Conservation (phyloP, 2,888 invertebrate species). For the Cyaniris semiargus region DNA sequence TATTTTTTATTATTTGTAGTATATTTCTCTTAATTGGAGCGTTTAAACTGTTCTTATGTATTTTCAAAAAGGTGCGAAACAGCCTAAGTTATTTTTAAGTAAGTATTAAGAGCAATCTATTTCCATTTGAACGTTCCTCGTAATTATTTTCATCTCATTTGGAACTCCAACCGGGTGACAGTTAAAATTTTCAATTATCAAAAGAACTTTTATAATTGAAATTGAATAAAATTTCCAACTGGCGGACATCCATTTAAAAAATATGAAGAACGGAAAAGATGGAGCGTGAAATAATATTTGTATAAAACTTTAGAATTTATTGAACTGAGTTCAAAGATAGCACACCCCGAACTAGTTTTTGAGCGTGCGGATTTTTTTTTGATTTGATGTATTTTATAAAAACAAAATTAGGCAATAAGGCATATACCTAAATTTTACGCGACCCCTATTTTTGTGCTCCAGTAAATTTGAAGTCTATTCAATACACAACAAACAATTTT, state of each 20-base stretch:
- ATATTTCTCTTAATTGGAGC: no score
- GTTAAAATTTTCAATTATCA: slow-evolving; percentile 1
- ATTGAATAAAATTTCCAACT: slow-evolving; percentile 7
- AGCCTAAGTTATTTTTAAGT: neutral
- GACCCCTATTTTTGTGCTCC: no score
- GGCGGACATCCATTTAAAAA: slow-evolving; percentile 17
- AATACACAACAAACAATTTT: no score
- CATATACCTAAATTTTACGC: no score
- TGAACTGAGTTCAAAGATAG: slow-evolving; percentile 23
- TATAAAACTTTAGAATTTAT: slow-evolving; percentile 1
- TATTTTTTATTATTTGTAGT: no score
- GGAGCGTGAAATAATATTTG: slow-evolving; percentile 22
- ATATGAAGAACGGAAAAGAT: neutral
- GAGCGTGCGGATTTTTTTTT: neutral
- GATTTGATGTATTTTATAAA: no score
- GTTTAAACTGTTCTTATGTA: neutral
- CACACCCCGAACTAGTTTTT: neutral
- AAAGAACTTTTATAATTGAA: slow-evolving; percentile 15
- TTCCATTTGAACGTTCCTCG: neutral
- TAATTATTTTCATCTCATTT: slow-evolving; percentile 7
- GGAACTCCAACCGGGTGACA: neutral
- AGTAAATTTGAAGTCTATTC: no score
- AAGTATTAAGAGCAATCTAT: neutral
- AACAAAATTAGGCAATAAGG: no score
- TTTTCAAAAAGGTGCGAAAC: neutral